Evolutionary conservation across 1,140 invertebrate genomes (phyloP).

Genomic region (Mylabris phalerata): DNA sequence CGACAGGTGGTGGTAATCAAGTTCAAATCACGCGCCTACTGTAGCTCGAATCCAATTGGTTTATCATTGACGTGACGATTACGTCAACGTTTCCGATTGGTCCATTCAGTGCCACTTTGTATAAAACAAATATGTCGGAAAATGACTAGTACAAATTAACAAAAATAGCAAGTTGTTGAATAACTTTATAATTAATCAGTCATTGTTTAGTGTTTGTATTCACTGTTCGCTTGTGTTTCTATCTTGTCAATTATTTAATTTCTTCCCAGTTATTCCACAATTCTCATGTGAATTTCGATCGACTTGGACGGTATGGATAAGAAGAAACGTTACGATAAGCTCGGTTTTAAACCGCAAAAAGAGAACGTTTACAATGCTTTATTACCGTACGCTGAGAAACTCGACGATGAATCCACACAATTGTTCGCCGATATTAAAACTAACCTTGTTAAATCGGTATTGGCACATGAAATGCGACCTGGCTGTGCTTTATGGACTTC

Average conservation of each 20-base stretch:
- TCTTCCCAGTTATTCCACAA: too few relatives aligned
- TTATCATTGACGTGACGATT: conserved; percentile 17
- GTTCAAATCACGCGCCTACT: too few relatives aligned
- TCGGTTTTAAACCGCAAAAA: conserved; percentile 50
- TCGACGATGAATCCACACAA: conserved; percentile 56
- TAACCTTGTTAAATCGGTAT: conserved; percentile 58
- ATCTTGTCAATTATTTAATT: too few relatives aligned
- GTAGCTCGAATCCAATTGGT: conserved; percentile 18
- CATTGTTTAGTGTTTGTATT: conserved; percentile 1
- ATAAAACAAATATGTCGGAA: conserved; percentile 31
- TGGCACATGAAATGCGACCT: conserved; percentile 61
- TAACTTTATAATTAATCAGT: conserved; percentile 5
- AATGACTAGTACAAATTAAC: conserved; percentile 35
- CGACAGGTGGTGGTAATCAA: too few relatives aligned
- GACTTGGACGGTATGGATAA: conserved; percentile 32
- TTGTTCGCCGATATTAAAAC: conserved; percentile 60
- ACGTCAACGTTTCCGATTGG: conserved; percentile 10
- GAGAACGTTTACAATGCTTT: conserved; percentile 59
- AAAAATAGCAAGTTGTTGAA: conserved; percentile 29
- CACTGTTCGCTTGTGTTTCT: background rate
- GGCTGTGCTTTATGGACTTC: conserved; percentile 56
- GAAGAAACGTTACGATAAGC: conserved; percentile 23
- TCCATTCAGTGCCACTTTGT: conserved; percentile 18
- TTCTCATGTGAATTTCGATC: background rate
- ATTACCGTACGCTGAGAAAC: conserved; percentile 57